phyloP scores from a whole-genome alignment of 2,113 vertebrate species.

The Mormyrus iriodes region DNA sequence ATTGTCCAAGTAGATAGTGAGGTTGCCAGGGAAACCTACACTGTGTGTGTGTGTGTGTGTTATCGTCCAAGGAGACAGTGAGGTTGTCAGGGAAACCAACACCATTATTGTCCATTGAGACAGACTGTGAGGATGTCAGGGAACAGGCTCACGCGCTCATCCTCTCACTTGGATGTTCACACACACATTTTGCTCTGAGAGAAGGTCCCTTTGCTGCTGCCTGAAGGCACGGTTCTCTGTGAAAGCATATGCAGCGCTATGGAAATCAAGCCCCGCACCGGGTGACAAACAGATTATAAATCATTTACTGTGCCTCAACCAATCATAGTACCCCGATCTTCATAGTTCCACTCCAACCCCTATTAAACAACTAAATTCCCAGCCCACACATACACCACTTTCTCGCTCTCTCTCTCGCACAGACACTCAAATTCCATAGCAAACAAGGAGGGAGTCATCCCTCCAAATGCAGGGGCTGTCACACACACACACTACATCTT shows the following conservation, averaged over 20 bases:
- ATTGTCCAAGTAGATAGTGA: too few relatives aligned
- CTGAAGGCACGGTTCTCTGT: slow-evolving; percentile 15
- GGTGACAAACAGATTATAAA: slow-evolving; percentile 40
- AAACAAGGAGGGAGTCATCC: neutral
- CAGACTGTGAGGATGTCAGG: neutral
- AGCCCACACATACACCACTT: slow-evolving; percentile 5
- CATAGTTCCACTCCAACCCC: slow-evolving; percentile 33
- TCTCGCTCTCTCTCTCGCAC: slow-evolving; percentile 11
- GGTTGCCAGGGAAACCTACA: neutral
- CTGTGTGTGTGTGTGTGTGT: neutral
- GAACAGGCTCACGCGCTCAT: neutral
- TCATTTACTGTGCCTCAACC: slow-evolving; percentile 36
- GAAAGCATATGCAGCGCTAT: slow-evolving; percentile 40
- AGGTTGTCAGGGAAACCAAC: neutral
- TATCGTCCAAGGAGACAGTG: neutral
- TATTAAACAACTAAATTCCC: neutral
- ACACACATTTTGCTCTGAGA: neutral
- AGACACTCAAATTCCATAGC: neutral
- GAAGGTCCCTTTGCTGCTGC: slow-evolving; percentile 5
- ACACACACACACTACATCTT: neutral
- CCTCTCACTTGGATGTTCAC: neutral
- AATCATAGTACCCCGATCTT: slow-evolving; percentile 29
- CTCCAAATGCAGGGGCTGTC: neutral
- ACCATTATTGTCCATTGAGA: neutral
- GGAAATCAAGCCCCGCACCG: slow-evolving; percentile 34